Conservation (phyloP, 1,140 invertebrate species). For the Venturia canescens region DNA sequence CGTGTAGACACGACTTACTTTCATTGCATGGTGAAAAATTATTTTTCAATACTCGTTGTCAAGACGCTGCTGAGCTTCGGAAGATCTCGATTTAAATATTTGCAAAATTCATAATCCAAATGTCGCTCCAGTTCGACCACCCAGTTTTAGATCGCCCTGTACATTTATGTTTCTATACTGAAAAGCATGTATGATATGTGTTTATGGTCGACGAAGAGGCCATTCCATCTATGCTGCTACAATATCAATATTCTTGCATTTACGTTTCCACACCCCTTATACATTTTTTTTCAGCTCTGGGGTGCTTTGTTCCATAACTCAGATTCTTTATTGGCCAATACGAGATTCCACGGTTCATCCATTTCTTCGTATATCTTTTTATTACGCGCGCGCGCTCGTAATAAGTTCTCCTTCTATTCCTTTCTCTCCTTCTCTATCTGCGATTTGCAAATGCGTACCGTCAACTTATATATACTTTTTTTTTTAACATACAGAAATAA, state of each 20-base stretch:
- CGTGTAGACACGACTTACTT: too few relatives aligned
- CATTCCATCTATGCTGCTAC: neutral
- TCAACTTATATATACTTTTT: too few relatives aligned
- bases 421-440: neutral
- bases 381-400: neutral
- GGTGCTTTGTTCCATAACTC: neutral
- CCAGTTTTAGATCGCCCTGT: too few relatives aligned
- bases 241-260: constrained; percentile 18
- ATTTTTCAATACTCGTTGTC: too few relatives aligned
- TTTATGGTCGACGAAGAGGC: constrained; percentile 1
- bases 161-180: neutral
- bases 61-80: too few relatives aligned
- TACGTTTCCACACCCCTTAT: neutral
- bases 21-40: too few relatives aligned
- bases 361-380: neutral
- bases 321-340: neutral
- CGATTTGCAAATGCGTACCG: too few relatives aligned
- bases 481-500: too few relatives aligned
- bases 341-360: constrained; percentile 3
- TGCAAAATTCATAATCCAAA: too few relatives aligned
- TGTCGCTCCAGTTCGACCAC: too few relatives aligned
- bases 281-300: neutral
- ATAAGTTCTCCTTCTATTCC: neutral
- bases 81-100: too few relatives aligned
- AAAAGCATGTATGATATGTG: neutral